A percentile compares a stretch with the other conserved stretches of the same genome.
phyloP scores from a whole-genome alignment of 2,113 vertebrate species.

The Silurus meridionalis region DNA sequence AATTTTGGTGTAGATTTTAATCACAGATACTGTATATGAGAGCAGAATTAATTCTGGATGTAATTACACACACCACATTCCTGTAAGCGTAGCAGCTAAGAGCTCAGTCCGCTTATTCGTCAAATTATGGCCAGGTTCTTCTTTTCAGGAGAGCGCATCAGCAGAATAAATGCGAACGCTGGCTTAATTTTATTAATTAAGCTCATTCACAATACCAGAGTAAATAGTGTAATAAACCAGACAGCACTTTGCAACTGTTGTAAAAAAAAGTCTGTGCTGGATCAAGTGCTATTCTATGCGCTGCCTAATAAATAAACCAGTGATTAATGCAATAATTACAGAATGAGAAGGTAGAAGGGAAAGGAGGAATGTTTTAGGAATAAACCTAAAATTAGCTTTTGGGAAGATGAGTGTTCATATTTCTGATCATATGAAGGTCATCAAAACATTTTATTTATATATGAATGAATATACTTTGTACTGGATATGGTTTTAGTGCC shows the following conservation, averaged over 20 bases:
- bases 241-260: not conserved
- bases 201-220: not conserved
- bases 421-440: not conserved
- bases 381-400: not conserved
- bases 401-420: not conserved
- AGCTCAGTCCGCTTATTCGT: not conserved
- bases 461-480: not conserved
- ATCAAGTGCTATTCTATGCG: not conserved
- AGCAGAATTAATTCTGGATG: not conserved
- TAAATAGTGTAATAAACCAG: not conserved
- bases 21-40: not conserved
- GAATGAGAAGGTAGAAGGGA: not conserved
- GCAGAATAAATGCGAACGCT: not conserved
- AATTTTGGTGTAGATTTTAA: not conserved
- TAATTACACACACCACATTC: not conserved
- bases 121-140: not conserved
- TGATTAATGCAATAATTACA: not conserved
- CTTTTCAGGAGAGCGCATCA: not conserved
- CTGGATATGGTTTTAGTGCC: not conserved
- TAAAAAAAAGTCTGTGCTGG: not conserved
- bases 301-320: not conserved
- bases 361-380: not conserved
- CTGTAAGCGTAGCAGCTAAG: not conserved
- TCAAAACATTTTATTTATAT: not conserved
- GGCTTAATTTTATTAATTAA: not conserved